Evolutionary conservation across 2,113 vertebrate species (phyloP), one percentile per base, ranked within the genome.

Genomic region (Notothenia rossii): DNA sequence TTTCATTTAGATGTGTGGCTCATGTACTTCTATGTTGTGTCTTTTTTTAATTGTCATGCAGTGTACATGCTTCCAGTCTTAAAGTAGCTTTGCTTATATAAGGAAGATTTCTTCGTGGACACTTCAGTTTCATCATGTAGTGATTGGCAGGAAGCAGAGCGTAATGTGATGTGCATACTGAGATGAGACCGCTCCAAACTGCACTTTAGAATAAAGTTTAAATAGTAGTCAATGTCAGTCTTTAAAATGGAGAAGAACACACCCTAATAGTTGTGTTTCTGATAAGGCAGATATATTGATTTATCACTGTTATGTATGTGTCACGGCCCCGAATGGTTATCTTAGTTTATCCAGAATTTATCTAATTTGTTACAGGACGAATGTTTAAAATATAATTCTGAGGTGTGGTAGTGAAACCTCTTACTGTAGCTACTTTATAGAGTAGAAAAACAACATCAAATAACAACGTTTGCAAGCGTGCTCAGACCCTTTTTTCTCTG

Each of bases 1-100:
- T 85, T 72, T 76, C 82, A 75, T 66, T 79, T 77, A 69, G 48
- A 29, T 29, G 68, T 48, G 77, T 61, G 48, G 78, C 59, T 68
- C 71, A 51, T 76, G 74, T 81, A 66, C 61, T 62, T 61, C 61
- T 36, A 53, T 61, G 10, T 1, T 59, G 49, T 61, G 12, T 1
- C 54, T 71, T 75, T 59, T 63, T 53, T 58, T 53, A 15, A 61
- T 80, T 80, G 72, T 78, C 71, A 64, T 76, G 73, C 58, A 70
- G 70, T 46, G 54, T 45, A n/a, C n/a, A 80, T 60, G 63, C 73
- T 13, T 29, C 22, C n/a, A 75, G n/a, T 49, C 53, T 8, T 17
- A 15, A 53, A 74, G 14, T 22, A 25, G 15, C 17, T 11, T 48
- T 25, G 45, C 54, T 65, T 5, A 48, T 7, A 40, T 10, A 54